Evolutionary conservation across 2,888 invertebrate species (phyloP).

Genomic region (Thera britannica): DNA sequence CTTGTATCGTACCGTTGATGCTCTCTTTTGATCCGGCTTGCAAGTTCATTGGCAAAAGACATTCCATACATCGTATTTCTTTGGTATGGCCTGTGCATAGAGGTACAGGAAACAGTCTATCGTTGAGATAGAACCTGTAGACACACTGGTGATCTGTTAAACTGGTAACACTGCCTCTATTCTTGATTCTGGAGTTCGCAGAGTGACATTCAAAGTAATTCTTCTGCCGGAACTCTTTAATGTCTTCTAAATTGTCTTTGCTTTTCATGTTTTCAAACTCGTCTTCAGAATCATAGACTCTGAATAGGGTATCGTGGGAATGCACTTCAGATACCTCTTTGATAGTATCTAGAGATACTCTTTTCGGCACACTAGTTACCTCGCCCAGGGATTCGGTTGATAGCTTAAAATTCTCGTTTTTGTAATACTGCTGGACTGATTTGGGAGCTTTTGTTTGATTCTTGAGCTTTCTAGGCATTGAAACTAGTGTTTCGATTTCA

Average conservation of each 20-base stretch:
- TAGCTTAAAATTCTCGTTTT: slow-evolving; percentile 65
- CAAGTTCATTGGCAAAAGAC: slow-evolving; percentile 69
- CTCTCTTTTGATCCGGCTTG: slow-evolving; percentile 41
- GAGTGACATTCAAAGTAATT: slow-evolving; percentile 87
- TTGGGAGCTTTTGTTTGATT: slow-evolving; percentile 34
- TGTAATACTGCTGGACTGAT: slow-evolving; percentile 65
- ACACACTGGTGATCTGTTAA: slow-evolving; percentile 76
- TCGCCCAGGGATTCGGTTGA: slow-evolving; percentile 59
- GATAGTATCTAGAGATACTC: slow-evolving; percentile 62
- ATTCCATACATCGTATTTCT: slow-evolving; percentile 78
- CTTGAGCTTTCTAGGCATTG: slow-evolving; percentile 12
- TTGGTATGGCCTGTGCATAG: slow-evolving; percentile 73
- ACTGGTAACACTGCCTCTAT: slow-evolving; percentile 52
- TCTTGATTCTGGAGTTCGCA: slow-evolving; percentile 64
- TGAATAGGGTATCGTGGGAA: slow-evolving; percentile 48
- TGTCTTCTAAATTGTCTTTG: slow-evolving; percentile 46
- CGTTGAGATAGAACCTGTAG: slow-evolving; percentile 84
- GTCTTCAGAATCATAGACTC: slow-evolving; percentile 54
- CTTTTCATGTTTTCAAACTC: slow-evolving; percentile 51
- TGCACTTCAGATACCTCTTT: slow-evolving; percentile 60
- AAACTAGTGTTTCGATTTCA: slow-evolving; percentile 21
- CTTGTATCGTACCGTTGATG: slow-evolving; percentile 75
- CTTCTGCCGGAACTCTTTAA: slow-evolving; percentile 81
- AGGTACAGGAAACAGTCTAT: slow-evolving; percentile 83
- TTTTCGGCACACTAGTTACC: slow-evolving; percentile 46